A percentile compares a stretch with the other conserved stretches of the same genome.
Evolutionary conservation across 1,140 invertebrate species (phyloP).

Genomic region (Drosophila lowei): DNA sequence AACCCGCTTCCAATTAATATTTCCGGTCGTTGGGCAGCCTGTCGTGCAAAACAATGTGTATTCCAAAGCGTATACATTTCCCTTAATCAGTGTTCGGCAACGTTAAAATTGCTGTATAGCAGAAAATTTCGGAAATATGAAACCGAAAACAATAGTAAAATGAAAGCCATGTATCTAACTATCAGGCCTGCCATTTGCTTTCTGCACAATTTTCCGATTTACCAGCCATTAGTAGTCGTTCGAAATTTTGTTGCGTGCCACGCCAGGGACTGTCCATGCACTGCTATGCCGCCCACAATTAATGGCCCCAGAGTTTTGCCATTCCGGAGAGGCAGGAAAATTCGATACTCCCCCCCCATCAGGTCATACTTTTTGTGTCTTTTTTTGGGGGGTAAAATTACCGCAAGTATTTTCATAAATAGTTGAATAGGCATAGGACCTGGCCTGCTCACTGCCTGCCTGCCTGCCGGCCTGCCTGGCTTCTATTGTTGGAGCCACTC

Average conservation of each 20-base stretch:
- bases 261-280: constrained; percentile 6
- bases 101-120: too few species aligned
- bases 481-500: constrained; percentile 19
- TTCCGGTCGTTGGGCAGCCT: too few species aligned
- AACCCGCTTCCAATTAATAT: too few species aligned
- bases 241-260: constrained; percentile 16
- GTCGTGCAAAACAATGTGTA: too few species aligned
- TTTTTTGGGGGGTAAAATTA: constrained; percentile 48
- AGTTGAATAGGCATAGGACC: constrained; percentile 63
- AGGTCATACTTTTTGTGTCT: constrained; percentile 8
- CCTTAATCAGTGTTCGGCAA: too few species aligned
- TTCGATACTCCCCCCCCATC: constrained; percentile 13
- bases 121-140: too few species aligned
- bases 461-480: constrained; percentile 1
- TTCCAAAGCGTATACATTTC: too few species aligned
- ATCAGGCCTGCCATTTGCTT: constrained; percentile 5
- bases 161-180: neutral
- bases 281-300: constrained; percentile 4
- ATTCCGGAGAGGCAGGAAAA: constrained; percentile 12
- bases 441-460: neutral
- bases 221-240: constrained; percentile 26
- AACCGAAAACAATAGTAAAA: too few species aligned
- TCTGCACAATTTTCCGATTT: constrained; percentile 30
- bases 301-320: constrained; percentile 36
- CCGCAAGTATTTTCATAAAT: constrained; percentile 79